Evolutionary conservation across 2,888 invertebrate genomes (phyloP), one percentile per base, ranked within the genome.

Genomic region (Meghimatium bilineatum): DNA sequence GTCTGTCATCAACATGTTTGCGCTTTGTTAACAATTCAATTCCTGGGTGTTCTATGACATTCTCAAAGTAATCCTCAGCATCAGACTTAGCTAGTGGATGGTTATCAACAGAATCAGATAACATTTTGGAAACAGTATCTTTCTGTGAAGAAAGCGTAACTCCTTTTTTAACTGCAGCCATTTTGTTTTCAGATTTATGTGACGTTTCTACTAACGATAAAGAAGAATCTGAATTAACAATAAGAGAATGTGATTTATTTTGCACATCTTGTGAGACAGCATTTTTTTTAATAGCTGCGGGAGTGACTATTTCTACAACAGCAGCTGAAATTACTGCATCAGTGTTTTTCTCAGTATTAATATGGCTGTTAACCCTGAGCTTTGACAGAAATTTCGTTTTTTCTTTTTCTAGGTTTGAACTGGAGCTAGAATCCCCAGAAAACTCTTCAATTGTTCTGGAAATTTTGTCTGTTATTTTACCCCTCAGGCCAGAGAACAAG

Each of bases 371-470:
- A 76, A 38, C 80, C 63, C 72, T 76, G 29, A 79, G 82, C 23
- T 67, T 67, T 66, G 60, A n/a, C 77, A 86, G 34, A 56, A 72
- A 36, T 69, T 81, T 82, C 29, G 76, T 69, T n/a, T 85, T 85
- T 67, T 87, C 87, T 44, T 86, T 87, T 23, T 86, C 87, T 60
- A 86, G 86, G 75, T 85, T 85, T 79, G 85, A 80, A 49, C 82
- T 87, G 17, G 87, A 81, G 66, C 87, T 87, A 44, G 87, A 87
- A 26, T 88, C 87, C 23, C 87, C 86, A 26, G 89, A 89, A 80
- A 91, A 84, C 75, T 90, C 91, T 75, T 91, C 91, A 49, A 89
- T 87, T 81, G 89, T 91, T 82, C 89, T 90, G 14, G 85, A 87
- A 60, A 91, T 88, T 77, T 87, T 88, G 71, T 90, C 91, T 44